These are phyloP conservation scores for Exephanes ischioxanthus DNA, from an alignment of 2,888 invertebrate species.

Conservation along the genomic window DNA sequence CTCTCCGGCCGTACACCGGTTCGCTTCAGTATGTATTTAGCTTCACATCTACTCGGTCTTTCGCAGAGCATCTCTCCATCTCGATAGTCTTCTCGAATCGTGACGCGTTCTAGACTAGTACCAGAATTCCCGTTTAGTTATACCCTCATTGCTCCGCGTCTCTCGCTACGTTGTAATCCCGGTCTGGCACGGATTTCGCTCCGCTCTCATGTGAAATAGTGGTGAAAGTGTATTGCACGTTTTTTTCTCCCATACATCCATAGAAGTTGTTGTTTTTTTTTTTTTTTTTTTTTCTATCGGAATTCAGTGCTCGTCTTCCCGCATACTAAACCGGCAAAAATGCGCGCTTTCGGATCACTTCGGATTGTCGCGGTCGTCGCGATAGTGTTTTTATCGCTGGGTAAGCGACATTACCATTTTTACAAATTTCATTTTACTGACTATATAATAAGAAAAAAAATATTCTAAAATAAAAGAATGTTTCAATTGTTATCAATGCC, in stretches of 20 bases:
- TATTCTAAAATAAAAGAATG: neutral
- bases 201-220: slow-evolving; percentile 9
- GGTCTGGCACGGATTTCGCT: neutral
- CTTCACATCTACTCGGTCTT: slow-evolving; percentile 46
- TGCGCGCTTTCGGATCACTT: slow-evolving; percentile 60
- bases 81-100: slow-evolving; percentile 6
- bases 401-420: slow-evolving; percentile 36
- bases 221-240: slow-evolving; percentile 30
- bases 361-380: slow-evolving; percentile 50
- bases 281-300: neutral
- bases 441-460: neutral
- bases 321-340: slow-evolving; percentile 17
- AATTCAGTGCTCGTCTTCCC: slow-evolving; percentile 48
- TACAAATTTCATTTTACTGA: neutral
- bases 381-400: slow-evolving; percentile 58
- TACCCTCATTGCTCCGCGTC: neutral
- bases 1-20: slow-evolving; percentile 32
- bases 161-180: neutral
- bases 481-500: neutral
- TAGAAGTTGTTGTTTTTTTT: neutral
- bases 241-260: neutral
- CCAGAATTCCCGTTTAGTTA: slow-evolving; percentile 5
- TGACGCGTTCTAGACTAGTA: slow-evolving; percentile 8
- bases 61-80: slow-evolving; percentile 22
- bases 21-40: slow-evolving; percentile 60